phyloP scores from a whole-genome alignment of 2,888 invertebrate species.

The Xanthia togata region DNA sequence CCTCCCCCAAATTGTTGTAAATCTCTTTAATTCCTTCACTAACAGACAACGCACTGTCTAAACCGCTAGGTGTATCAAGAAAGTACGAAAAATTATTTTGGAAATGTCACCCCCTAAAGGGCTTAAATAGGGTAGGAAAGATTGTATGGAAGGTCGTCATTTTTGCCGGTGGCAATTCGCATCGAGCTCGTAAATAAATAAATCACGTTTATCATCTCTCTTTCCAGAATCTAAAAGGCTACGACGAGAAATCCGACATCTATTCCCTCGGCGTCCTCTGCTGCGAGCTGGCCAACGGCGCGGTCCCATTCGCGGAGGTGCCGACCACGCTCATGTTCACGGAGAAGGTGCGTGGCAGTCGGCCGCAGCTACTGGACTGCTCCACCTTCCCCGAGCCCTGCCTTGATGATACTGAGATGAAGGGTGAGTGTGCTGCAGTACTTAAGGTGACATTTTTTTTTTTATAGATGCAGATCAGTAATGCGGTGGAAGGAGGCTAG shows the following conservation, averaged over 20 bases:
- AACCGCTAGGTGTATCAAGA: no score
- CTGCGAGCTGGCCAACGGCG: slow-evolving; percentile 97
- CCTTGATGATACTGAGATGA: slow-evolving; percentile 83
- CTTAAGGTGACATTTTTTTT: neutral
- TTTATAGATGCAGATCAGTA: neutral
- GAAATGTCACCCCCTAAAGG: neutral
- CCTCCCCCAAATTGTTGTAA: no score
- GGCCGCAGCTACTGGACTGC: slow-evolving; percentile 94
- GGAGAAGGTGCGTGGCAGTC: slow-evolving; percentile 95
- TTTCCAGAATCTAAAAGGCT: slow-evolving; percentile 94
- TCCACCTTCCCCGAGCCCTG: slow-evolving; percentile 91
- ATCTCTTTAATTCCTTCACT: no score
- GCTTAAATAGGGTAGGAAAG: neutral
- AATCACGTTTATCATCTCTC: neutral
- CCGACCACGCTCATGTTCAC: slow-evolving; percentile 97
- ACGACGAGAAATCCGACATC: slow-evolving; percentile 96
- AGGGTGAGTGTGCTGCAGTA: slow-evolving; percentile 72
- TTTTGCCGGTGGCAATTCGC: neutral
- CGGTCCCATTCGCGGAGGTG: slow-evolving; percentile 96
- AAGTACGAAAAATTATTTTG: no score
- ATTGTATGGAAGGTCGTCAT: neutral
- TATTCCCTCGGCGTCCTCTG: slow-evolving; percentile 97
- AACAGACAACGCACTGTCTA: no score
- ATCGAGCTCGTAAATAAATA: neutral
- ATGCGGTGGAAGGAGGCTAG: neutral